Evolutionary conservation across 2,113 vertebrate genomes (phyloP), one percentile per base, ranked within the genome.

Genomic region (Centropus bengalensis): DNA sequence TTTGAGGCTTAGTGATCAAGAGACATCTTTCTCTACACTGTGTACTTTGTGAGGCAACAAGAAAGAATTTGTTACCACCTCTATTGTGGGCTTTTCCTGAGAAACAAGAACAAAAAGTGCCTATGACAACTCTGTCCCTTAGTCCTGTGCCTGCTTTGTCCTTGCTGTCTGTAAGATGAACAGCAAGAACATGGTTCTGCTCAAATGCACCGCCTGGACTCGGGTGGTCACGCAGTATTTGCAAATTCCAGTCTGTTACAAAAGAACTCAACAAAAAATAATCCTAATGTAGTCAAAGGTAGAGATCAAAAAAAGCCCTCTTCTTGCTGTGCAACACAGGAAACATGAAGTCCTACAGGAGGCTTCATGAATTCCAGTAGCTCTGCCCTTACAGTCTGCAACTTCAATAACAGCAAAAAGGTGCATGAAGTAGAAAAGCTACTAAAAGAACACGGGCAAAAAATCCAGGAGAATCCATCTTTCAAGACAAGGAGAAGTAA

Each of bases 41-140:
- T 7, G 52, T n/a, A 88, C 28, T 58, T 88, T 81, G 78, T 55
- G 52, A 86, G 45, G 51, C 15, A 84, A 76, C 63, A 78, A 36
- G 6, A 36, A 56, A 6, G 2, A 64, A 40, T 69, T 47, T 40
- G 4, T 47, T 36, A 36, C 16, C 23, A 36, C 64, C 28, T 79
- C 58, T 63, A 3, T 0, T 63, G 26, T 30, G 63, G 60, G 60
- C 23, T 93, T 78, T 70, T 78, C 38, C 44, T 24, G 18, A 83
- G 69, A 94, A 94, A 74, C 22, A 77, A 32, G 15, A 64, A 89
- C 85, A 86, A 67, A 93, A 49, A 96, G 36, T 51, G 36, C 63
- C 91, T 70, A 9, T 18, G 42, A 64, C 54, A 74, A 21, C 84
- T 77, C 55, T 40, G 47, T 80, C 44, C 24, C 22, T 27, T 32